Conservation (phyloP, 2,113 vertebrate genomes). For the Hyaena hyaena region DNA sequence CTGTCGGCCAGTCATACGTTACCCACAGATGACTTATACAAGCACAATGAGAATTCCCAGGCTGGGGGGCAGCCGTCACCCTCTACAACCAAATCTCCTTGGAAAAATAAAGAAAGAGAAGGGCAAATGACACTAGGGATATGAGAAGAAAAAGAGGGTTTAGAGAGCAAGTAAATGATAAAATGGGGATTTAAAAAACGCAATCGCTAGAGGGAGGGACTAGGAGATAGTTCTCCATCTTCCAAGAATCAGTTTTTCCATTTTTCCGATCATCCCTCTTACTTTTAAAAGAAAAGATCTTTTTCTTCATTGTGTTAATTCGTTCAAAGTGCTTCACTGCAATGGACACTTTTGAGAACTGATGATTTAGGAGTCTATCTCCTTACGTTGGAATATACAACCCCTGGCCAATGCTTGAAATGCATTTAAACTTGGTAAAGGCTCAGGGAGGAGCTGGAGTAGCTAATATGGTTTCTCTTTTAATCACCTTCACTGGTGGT, state of each 20-base stretch:
- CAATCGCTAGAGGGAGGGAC: background rate
- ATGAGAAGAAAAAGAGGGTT: background rate
- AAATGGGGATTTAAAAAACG: background rate
- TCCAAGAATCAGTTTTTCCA: conserved; percentile 7
- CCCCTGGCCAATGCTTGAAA: conserved; percentile 29
- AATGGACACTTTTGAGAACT: background rate
- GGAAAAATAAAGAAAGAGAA: background rate
- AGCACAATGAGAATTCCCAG: background rate
- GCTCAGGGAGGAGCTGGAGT: background rate
- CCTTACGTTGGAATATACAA: conserved; percentile 9
- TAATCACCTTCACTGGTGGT: background rate
- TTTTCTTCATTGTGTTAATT: conserved; percentile 45
- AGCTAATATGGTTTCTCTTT: background rate
- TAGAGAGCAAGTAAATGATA: background rate
- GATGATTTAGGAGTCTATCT: background rate
- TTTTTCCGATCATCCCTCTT: background rate
- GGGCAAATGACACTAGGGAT: background rate
- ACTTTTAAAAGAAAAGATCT: background rate
- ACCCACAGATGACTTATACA: conserved; percentile 50
- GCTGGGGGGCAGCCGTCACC: background rate
- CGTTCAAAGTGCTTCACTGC: background rate
- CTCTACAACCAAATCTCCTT: conserved; percentile 10
- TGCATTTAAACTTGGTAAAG: background rate
- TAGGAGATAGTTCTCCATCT: background rate
- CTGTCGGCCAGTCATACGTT: background rate